Evolutionary conservation across 2,888 invertebrate genomes (phyloP).

Genomic region (Rotaria socialis): DNA sequence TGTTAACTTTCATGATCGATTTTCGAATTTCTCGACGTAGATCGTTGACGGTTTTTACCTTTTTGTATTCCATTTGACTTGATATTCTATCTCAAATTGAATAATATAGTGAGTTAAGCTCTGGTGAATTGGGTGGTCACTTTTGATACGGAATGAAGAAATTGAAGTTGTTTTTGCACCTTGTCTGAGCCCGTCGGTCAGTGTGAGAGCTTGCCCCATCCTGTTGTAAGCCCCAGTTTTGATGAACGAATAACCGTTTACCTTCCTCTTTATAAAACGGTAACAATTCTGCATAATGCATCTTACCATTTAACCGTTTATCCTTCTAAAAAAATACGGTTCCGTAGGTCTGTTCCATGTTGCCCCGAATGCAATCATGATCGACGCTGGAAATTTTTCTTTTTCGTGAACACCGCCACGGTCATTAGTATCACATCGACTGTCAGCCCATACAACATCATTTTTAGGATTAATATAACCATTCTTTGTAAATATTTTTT

Average conservation of each 20-base stretch:
- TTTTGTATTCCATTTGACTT: background rate
- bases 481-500: background rate
- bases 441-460: conserved; percentile 6
- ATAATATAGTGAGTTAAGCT: background rate
- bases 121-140: background rate
- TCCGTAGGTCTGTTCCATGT: too few species aligned
- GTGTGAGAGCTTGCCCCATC: background rate
- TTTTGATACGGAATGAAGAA: background rate
- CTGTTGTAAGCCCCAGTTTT: background rate
- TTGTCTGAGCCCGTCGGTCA: background rate
- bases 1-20: background rate
- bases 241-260: background rate
- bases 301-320: background rate
- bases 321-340: too few species aligned
- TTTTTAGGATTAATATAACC: background rate
- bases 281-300: background rate
- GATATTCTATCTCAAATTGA: background rate
- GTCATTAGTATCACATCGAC: too few species aligned
- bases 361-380: too few species aligned
- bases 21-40: conserved; percentile 7
- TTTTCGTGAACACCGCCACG: too few species aligned
- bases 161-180: background rate
- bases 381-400: too few species aligned
- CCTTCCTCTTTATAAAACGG: conserved; percentile 6
- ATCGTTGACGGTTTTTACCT: background rate